Base-by-base conservation (phyloP, 2,888 invertebrate genomes). In the Octodonta nipae region DNA sequence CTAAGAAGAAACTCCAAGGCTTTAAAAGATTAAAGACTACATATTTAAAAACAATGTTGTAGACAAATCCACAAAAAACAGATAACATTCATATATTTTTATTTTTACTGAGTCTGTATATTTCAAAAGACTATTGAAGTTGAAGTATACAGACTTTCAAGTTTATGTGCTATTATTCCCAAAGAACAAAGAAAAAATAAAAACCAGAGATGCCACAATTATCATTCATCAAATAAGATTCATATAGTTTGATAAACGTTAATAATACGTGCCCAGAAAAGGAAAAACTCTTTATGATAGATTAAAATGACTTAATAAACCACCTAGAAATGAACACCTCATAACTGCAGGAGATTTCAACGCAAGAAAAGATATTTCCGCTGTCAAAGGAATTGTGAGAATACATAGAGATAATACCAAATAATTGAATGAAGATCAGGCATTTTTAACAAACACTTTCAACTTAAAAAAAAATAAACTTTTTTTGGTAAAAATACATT, bases 1-100 rank as follows among this genome's bases (percentile, higher is more conserved):
- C 20, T 7, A 20, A n/a, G n/a, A 20, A 20, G 20, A 20, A 20
- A 20, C 20, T 20, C n/a, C 20, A 20, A 20, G 20, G 20, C 20
- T 20, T n/a, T 20, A 20, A 20, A 20, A 20, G n/a, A 20, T 20
- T 20, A 20, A 20, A 20, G 20, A 20, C 20, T 20, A 20, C 20
- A 20, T 20, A 20, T n/a, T 20, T 20, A 20, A 7, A 20, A 20
- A n/a, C 20, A 20, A 7, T 6, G n/a, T 20, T n/a, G n/a, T 20
- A 20, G 20, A 7, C 6, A n/a, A 6, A 20, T n/a, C n/a, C 20
- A 20, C 20, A 20, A 7, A n/a, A 20, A 20, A 20, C 20, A 20
- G 20, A 20, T 20, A n/a, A 20, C 20, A 20, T 20, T 20, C 20
- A 20, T n/a, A 20, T 20, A 20, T n/a, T 20, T 20, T 20, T 20